Percentiles rank a stretch among this genome's conserved stretches.
phyloP scores from a whole-genome alignment of 2,888 invertebrate genomes.

The Quadroppia sp. region DNA sequence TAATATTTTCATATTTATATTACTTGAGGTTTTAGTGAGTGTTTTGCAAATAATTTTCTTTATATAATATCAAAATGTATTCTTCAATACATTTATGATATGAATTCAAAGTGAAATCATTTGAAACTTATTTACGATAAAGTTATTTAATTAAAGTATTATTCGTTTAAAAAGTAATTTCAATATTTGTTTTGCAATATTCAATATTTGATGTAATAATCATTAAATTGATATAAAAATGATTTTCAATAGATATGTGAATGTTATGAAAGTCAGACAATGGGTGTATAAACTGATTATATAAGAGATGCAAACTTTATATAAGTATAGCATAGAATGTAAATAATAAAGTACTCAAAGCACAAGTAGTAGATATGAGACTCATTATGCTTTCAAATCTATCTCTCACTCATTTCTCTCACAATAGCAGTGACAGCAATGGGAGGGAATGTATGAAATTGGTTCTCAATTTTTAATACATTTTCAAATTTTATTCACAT shows the following conservation, averaged over 20 bases:
- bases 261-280: background rate
- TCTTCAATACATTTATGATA: too few species aligned
- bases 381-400: slow-evolving; percentile 14
- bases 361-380: background rate
- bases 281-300: background rate
- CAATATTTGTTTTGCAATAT: background rate
- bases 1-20: background rate
- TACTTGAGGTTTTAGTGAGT: background rate
- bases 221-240: background rate
- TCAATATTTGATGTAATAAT: background rate
- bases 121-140: slow-evolving; percentile 1
- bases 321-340: background rate
- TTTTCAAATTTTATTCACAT: too few species aligned
- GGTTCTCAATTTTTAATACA: too few species aligned
- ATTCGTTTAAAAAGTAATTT: slow-evolving; percentile 1
- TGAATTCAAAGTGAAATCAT: too few species aligned
- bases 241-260: background rate
- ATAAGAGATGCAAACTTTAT: background rate
- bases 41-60: background rate
- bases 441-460: too few species aligned
- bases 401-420: background rate
- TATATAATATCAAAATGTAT: too few species aligned
- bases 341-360: background rate
- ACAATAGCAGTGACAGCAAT: too few species aligned
- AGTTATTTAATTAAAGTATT: background rate